These are phyloP conservation scores for Drosophila funebris DNA, from an alignment of 1,140 invertebrate species.

Conservation along the genomic window DNA sequence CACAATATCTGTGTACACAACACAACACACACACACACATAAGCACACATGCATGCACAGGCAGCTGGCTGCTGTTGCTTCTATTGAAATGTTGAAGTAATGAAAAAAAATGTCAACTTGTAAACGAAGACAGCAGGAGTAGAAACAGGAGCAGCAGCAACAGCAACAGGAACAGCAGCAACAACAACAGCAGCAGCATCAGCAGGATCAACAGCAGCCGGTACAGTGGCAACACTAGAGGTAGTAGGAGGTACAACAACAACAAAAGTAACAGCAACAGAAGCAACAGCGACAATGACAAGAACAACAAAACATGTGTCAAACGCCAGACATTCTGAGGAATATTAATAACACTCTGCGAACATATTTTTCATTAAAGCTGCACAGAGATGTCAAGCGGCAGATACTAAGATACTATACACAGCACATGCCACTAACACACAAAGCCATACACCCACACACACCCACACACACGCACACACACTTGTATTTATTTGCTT, in stretches of 20 bases:
- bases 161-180: slow-evolving; percentile 8
- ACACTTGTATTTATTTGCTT: slow-evolving; percentile 15
- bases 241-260: not conserved
- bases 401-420: slow-evolving; percentile 30
- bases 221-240: slow-evolving; percentile 29
- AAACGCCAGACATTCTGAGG: slow-evolving; percentile 79
- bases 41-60: slow-evolving; percentile 19
- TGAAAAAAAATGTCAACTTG: slow-evolving; percentile 80
- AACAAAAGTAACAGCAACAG: slow-evolving; percentile 36
- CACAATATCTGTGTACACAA: slow-evolving; percentile 42
- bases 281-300: slow-evolving; percentile 47
- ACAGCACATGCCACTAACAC: slow-evolving; percentile 19
- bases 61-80: slow-evolving; percentile 35
- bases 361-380: slow-evolving; percentile 82
- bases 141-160: slow-evolving; percentile 5
- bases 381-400: slow-evolving; percentile 62
- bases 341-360: slow-evolving; percentile 79
- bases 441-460: slow-evolving; percentile 10
- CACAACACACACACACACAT: slow-evolving; percentile 21
- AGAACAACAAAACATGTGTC: slow-evolving; percentile 78
- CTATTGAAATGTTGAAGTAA: slow-evolving; percentile 79
- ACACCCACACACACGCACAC: slow-evolving; percentile 1
- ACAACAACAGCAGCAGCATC: slow-evolving; percentile 2
- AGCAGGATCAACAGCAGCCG: slow-evolving; percentile 20
- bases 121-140: slow-evolving; percentile 26